These are phyloP conservation scores for Eilema sororculum DNA, from an alignment of 2,888 invertebrate genomes.

Conservation along the genomic window DNA sequence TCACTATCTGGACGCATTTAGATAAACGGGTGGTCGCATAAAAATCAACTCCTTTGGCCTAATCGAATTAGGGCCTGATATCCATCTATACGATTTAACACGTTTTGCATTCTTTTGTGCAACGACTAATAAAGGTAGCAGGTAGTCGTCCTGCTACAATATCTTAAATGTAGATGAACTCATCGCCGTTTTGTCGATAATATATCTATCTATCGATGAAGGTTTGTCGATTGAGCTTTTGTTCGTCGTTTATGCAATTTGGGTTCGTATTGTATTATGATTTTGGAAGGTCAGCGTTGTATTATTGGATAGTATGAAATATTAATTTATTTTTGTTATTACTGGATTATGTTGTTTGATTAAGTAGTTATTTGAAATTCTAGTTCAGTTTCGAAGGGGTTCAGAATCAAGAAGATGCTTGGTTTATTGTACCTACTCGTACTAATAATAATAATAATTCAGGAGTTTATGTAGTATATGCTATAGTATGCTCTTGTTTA, in stretches of 20 bases:
- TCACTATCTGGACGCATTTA: constrained; percentile 72
- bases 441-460: too few species aligned
- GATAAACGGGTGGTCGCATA: constrained; percentile 82
- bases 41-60: constrained; percentile 84
- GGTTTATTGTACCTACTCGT: too few species aligned
- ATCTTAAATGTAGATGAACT: constrained; percentile 83
- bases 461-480: too few species aligned
- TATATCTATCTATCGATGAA: constrained; percentile 72
- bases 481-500: too few species aligned
- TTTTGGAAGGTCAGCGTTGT: constrained; percentile 12
- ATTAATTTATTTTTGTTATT: not conserved
- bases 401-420: not conserved
- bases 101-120: constrained; percentile 84
- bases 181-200: constrained; percentile 74
- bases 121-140: constrained; percentile 80
- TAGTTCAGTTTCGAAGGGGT: not conserved
- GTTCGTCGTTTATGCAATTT: constrained; percentile 33
- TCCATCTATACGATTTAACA: constrained; percentile 84
- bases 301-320: not conserved
- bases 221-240: constrained; percentile 51
- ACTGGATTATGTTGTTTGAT: not conserved
- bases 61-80: constrained; percentile 85
- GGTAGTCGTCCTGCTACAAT: constrained; percentile 77
- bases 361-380: not conserved
- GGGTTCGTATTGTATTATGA: constrained; percentile 29